Evolutionary conservation across 2,113 vertebrate species (phyloP).

Genomic region (Pygathrix nemaeus): DNA sequence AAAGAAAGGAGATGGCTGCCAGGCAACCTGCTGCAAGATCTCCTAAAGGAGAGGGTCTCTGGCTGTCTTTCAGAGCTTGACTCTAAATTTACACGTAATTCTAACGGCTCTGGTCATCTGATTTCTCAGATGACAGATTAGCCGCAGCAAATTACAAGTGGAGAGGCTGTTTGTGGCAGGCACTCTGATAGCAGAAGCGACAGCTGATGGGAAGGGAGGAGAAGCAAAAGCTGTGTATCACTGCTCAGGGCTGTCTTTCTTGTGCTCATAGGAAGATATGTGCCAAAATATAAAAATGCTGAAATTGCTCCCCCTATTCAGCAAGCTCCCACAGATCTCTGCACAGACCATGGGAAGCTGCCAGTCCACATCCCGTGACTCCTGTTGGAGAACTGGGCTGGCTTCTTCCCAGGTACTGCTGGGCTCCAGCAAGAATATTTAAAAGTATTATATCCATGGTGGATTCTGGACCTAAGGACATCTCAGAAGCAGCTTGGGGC

Average conservation of each 20-base stretch:
- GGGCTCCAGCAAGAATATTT: neutral
- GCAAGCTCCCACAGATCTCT: neutral
- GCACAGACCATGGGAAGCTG: neutral
- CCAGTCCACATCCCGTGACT: neutral
- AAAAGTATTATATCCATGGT: neutral
- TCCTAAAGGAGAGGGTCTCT: slow-evolving; percentile 39
- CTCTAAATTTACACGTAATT: slow-evolving; percentile 46
- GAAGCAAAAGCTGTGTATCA: neutral
- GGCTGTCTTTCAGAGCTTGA: slow-evolving; percentile 7
- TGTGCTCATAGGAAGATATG: neutral
- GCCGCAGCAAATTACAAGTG: slow-evolving; percentile 39
- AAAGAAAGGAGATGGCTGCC: neutral
- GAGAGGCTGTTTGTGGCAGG: neutral
- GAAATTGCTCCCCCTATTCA: neutral
- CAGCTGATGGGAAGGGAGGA: neutral
- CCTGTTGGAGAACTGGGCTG: neutral
- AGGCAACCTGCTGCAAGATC: neutral
- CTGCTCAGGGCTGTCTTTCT: neutral
- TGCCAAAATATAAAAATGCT: neutral
- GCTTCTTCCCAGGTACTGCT: neutral
- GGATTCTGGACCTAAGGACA: neutral
- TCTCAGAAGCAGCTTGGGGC: neutral
- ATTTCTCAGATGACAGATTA: slow-evolving; percentile 63
- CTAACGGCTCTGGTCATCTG: slow-evolving; percentile 51
- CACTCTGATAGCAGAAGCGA: neutral